These are phyloP conservation scores for Hirtodrosophila trivittata DNA, from an alignment of 2,888 invertebrate genomes.

Conservation along the genomic window DNA sequence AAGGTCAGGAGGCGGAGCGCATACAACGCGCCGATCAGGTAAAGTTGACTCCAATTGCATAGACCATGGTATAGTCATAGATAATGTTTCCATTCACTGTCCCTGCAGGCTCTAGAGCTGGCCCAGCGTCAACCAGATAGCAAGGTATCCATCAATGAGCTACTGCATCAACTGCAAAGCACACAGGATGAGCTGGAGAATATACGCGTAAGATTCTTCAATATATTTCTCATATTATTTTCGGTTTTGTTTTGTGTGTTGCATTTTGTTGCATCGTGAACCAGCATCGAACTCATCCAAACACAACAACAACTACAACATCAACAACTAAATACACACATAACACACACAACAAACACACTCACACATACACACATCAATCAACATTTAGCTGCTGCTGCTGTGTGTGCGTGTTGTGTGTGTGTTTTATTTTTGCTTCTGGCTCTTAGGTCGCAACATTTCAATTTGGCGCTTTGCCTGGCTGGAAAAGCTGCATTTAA, in stretches of 20 bases:
- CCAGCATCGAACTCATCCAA: no score
- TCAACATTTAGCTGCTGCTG: no score
- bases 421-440: constrained; percentile 29
- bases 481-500: constrained; percentile 71
- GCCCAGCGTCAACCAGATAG: constrained; percentile 87
- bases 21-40: constrained; percentile 89
- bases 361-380: constrained; percentile 24
- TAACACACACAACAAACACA: constrained; percentile 17
- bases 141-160: constrained; percentile 91
- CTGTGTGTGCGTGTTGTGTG: constrained; percentile 14
- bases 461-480: constrained; percentile 72
- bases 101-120: constrained; percentile 83
- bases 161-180: constrained; percentile 92
- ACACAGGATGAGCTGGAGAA: constrained; percentile 94
- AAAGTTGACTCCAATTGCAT: constrained; percentile 30
- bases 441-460: constrained; percentile 36
- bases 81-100: constrained; percentile 13
- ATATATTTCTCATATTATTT: constrained; percentile 82
- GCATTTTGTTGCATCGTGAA: constrained; percentile 82
- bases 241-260: constrained; percentile 83
- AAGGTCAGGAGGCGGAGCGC: constrained; percentile 91
- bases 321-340: constrained; percentile 25
- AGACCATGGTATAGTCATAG: neutral
- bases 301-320: constrained; percentile 14
- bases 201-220: constrained; percentile 89